Conservation (phyloP, 2,797 vertebrate species). For the Chiropotes sagulatus region DNA sequence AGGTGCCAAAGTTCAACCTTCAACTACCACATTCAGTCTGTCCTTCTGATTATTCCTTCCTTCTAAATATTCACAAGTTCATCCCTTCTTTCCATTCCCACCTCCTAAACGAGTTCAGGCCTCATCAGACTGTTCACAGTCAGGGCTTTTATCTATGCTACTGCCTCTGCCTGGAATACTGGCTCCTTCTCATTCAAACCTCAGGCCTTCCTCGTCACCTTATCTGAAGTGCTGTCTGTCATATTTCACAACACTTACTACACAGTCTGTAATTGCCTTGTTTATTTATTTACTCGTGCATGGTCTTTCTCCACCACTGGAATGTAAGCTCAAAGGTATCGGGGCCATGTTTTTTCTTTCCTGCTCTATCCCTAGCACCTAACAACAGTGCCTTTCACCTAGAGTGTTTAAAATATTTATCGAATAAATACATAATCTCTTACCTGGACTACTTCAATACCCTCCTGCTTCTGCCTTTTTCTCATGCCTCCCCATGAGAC, state of each 20-base stretch:
- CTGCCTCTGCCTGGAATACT: not conserved
- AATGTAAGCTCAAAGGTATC: not conserved
- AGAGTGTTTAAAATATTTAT: not conserved
- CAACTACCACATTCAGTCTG: not conserved
- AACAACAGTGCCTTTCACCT: constrained; percentile 24
- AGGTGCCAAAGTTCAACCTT: not conserved
- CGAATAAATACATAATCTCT: not conserved
- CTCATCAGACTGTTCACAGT: not conserved
- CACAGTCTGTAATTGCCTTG: not conserved
- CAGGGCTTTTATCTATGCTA: not conserved
- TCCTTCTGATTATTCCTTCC: not conserved
- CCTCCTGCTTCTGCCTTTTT: not conserved
- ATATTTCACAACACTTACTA: not conserved
- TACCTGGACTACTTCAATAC: not conserved
- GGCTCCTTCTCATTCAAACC: not conserved
- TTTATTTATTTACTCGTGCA: not conserved
- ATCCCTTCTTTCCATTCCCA: not conserved
- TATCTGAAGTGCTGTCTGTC: not conserved
- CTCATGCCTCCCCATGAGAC: not conserved
- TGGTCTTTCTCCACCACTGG: not conserved
- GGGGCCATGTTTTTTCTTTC: not conserved
- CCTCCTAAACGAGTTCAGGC: not conserved
- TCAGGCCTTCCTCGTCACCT: not conserved
- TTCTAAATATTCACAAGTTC: not conserved
- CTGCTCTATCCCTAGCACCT: not conserved